These are phyloP conservation scores for Scatophagus argus DNA, from an alignment of 2,113 vertebrate genomes.

Conservation along the genomic window DNA sequence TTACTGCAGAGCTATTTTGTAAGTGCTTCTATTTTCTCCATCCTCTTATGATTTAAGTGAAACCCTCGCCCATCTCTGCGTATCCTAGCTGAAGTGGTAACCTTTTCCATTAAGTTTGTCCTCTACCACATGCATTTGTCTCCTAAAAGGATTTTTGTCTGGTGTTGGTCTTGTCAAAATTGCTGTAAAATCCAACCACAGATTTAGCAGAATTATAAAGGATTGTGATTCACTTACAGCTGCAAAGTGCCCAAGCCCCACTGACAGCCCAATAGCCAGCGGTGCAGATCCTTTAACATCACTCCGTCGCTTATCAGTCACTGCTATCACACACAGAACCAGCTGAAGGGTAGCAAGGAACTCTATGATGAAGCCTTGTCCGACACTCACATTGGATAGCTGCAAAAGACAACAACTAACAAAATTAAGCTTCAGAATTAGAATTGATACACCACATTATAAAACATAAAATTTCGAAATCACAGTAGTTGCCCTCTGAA, in stretches of 20 bases:
- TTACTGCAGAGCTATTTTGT: not conserved
- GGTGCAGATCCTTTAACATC: conserved; percentile 88
- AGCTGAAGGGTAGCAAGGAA: conserved; percentile 91
- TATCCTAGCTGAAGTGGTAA: not conserved
- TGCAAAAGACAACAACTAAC: conserved; percentile 42
- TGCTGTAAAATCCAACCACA: not conserved
- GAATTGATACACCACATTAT: not conserved
- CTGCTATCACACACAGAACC: conserved; percentile 91
- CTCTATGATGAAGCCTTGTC: conserved; percentile 88
- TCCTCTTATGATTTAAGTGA: not conserved
- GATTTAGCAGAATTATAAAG: not conserved
- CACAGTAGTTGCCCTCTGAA: not conserved
- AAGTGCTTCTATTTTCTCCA: not conserved
- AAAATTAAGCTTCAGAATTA: too few relatives aligned
- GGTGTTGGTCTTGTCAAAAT: not conserved
- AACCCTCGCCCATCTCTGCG: not conserved
- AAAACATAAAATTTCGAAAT: not conserved
- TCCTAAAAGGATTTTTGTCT: not conserved
- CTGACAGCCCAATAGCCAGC: conserved; percentile 89
- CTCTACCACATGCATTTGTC: not conserved
- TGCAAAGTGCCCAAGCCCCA: conserved; percentile 89
- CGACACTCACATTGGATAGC: conserved; percentile 19
- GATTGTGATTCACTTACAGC: conserved; percentile 83
- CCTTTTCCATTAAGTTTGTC: not conserved
- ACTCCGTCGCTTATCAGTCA: conserved; percentile 87